Conservation (phyloP, 1,140 invertebrate genomes). For the Mylabris phalerata region DNA sequence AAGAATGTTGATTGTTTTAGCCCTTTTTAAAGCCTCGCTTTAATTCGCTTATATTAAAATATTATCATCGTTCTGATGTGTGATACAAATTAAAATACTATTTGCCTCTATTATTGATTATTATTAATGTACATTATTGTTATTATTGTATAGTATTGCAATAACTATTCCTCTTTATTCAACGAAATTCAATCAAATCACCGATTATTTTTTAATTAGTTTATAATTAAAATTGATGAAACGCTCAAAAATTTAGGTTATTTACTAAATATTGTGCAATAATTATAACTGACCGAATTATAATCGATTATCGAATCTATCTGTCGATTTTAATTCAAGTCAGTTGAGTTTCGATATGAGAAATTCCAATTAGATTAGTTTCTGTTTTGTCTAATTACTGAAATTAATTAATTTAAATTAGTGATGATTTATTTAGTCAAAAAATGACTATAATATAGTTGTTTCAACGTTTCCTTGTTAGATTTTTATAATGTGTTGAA, state of each 20-base stretch:
- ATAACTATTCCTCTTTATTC: neutral
- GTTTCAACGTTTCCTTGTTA: conserved; percentile 3
- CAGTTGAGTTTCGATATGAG: too few relatives aligned
- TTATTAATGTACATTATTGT: too few relatives aligned
- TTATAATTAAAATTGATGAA: conserved; percentile 6
- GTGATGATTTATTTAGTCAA: conserved; percentile 23
- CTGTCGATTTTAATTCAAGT: too few relatives aligned
- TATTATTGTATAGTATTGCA: neutral
- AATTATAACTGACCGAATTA: neutral
- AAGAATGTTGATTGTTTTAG: too few relatives aligned
- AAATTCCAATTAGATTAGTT: too few relatives aligned
- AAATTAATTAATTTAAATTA: conserved; percentile 10
- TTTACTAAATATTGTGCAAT: conserved; percentile 24
- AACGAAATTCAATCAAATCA: neutral
- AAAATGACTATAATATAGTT: conserved; percentile 20
- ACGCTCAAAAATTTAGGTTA: conserved; percentile 17
- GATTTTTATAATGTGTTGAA: conserved; percentile 21
- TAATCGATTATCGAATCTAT: too few relatives aligned
- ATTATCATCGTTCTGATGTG: too few relatives aligned
- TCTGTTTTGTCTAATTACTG: too few relatives aligned
- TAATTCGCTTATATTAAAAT: too few relatives aligned
- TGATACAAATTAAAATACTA: too few relatives aligned
- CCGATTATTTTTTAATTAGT: conserved; percentile 14
- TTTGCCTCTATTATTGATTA: too few relatives aligned
- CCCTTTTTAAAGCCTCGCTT: too few relatives aligned